phyloP scores from a whole-genome alignment of 2,797 vertebrate species.

The Darevskia nairensis region DNA sequence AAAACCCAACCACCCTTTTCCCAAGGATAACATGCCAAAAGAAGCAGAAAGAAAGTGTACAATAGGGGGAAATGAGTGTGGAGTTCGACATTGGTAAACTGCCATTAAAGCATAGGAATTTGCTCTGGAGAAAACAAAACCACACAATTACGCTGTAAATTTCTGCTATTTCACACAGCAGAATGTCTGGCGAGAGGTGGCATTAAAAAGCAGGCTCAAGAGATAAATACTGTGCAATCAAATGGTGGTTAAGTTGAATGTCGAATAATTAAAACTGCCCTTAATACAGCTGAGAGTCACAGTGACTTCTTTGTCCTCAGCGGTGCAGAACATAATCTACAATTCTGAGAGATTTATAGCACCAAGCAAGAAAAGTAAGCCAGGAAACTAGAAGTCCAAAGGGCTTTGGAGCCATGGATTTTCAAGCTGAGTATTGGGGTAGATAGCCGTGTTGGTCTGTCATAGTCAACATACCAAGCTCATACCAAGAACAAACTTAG shows the following conservation, averaged over 20 bases:
- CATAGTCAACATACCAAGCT: too few species aligned
- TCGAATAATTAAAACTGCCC: neutral
- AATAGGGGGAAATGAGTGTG: neutral
- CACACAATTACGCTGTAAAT: slow-evolving; percentile 8
- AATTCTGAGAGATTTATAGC: neutral
- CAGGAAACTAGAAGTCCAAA: neutral
- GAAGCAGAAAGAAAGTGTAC: neutral
- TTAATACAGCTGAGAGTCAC: slow-evolving; percentile 23
- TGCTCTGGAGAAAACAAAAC: slow-evolving; percentile 24
- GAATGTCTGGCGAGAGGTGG: slow-evolving; percentile 8
- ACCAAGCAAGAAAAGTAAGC: too few species aligned
- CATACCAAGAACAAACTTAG: too few species aligned
- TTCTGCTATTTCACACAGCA: slow-evolving; percentile 17
- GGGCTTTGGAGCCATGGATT: neutral
- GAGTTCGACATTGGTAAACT: neutral
- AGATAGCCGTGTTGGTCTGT: too few species aligned
- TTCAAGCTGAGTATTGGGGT: neutral
- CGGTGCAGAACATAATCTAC: neutral
- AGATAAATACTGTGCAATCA: slow-evolving; percentile 36
- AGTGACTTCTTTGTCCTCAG: neutral
- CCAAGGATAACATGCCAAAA: neutral
- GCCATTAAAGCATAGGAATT: slow-evolving; percentile 23
- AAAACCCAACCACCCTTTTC: neutral
- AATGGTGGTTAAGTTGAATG: slow-evolving; percentile 18
- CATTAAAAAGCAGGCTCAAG: slow-evolving; percentile 19